phyloP scores from a whole-genome alignment of 2,888 invertebrate species.

The Epistrophe grossulariae region DNA sequence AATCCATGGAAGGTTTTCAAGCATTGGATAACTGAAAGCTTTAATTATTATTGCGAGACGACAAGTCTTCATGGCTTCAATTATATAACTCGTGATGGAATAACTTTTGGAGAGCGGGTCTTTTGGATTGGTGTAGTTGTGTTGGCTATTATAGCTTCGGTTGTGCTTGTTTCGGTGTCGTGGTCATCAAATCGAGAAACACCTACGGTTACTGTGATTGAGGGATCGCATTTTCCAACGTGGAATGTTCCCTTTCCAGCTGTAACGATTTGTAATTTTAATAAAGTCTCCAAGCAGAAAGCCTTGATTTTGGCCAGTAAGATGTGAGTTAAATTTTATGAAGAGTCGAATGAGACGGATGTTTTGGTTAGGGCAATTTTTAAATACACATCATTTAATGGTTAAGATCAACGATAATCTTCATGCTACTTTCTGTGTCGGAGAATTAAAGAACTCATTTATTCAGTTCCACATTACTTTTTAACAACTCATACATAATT shows the following conservation, averaged over 20 bases:
- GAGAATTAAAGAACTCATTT: too few relatives aligned
- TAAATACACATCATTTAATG: too few relatives aligned
- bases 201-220: slow-evolving; percentile 86
- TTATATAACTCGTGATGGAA: slow-evolving; percentile 87
- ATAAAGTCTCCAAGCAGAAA: slow-evolving; percentile 84
- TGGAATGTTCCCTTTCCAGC: slow-evolving; percentile 87
- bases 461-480: too few relatives aligned
- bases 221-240: slow-evolving; percentile 85
- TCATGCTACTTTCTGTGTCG: too few relatives aligned
- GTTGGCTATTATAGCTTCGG: slow-evolving; percentile 85
- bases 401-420: too few relatives aligned
- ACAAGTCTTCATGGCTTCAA: slow-evolving; percentile 90
- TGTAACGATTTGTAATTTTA: slow-evolving; percentile 86
- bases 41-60: slow-evolving; percentile 87
- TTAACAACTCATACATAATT: too few relatives aligned
- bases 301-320: slow-evolving; percentile 81
- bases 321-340: slow-evolving; percentile 82
- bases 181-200: slow-evolving; percentile 87
- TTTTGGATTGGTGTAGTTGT: slow-evolving; percentile 86
- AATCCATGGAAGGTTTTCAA: slow-evolving; percentile 64
- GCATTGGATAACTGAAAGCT: slow-evolving; percentile 80
- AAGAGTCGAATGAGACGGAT: background rate
- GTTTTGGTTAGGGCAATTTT: too few relatives aligned
- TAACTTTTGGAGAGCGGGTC: slow-evolving; percentile 85
- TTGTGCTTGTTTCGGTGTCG: slow-evolving; percentile 86